These are phyloP conservation scores for Neoaliturus tenellus DNA, from an alignment of 2,888 invertebrate genomes.

Conservation along the genomic window DNA sequence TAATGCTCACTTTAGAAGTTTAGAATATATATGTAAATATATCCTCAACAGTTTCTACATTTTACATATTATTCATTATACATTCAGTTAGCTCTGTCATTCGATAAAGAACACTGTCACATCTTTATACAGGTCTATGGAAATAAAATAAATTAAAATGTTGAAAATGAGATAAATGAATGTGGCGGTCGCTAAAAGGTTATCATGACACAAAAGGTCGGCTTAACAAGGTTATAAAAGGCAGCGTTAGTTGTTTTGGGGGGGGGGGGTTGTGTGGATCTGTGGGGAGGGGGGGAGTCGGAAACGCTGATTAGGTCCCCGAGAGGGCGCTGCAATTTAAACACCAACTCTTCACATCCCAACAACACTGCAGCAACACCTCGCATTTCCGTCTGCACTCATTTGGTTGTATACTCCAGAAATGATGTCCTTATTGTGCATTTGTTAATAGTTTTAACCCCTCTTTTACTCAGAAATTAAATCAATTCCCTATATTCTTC, in stretches of 20 bases:
- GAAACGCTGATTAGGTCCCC: constrained; percentile 28
- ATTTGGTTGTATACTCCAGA: not conserved
- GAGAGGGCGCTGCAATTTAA: constrained; percentile 25
- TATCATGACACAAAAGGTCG: constrained; percentile 30
- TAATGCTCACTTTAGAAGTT: too few species aligned
- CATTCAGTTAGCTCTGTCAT: too few species aligned
- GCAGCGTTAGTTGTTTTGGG: constrained; percentile 3
- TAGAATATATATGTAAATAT: too few species aligned
- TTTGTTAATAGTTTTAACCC: too few species aligned
- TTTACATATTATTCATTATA: too few species aligned
- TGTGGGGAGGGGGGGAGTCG: not conserved
- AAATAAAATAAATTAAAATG: too few species aligned
- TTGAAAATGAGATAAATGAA: constrained; percentile 22
- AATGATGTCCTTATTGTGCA: not conserved
- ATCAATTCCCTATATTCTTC: too few species aligned
- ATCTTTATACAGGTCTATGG: too few species aligned
- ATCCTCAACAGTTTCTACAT: too few species aligned
- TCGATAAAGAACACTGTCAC: too few species aligned
- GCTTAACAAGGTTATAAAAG: constrained; percentile 33
- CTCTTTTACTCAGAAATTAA: too few species aligned
- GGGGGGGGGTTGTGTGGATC: too few species aligned
- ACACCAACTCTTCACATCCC: constrained; percentile 10
- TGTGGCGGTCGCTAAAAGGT: not conserved
- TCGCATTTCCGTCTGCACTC: constrained; percentile 11
- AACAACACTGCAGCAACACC: constrained; percentile 13